Evolutionary conservation across 2,797 vertebrate species (phyloP).

Genomic region (Enteromius viviparus): DNA sequence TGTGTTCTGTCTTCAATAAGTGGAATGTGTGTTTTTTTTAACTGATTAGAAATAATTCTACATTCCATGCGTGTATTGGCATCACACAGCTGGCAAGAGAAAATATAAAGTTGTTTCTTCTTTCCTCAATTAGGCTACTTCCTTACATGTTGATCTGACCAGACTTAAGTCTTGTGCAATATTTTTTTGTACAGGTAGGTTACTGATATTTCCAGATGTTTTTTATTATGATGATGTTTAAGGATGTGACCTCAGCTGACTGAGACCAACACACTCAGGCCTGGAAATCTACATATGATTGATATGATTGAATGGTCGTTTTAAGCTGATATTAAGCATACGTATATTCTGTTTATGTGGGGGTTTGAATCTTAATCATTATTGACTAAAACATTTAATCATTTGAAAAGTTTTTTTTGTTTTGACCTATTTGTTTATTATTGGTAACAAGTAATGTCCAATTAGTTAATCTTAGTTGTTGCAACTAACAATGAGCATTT

Average conservation of each 20-base stretch:
- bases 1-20: neutral
- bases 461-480: neutral
- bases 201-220: conserved; percentile 12
- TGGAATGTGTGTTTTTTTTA: neutral
- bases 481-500: neutral
- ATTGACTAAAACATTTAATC: neutral
- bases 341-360: too few relatives aligned
- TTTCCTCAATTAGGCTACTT: neutral
- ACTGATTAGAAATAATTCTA: neutral
- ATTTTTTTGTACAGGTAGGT: conserved; percentile 18
- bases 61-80: neutral
- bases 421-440: neutral
- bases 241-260: conserved; percentile 10
- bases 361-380: neutral
- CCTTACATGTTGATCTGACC: neutral
- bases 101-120: neutral
- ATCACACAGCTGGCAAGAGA: neutral
- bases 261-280: neutral
- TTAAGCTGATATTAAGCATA: neutral
- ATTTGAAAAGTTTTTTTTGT: too few relatives aligned
- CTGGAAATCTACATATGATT: neutral
- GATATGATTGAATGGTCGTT: too few relatives aligned
- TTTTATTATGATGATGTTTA: conserved; percentile 9
- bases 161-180: neutral
- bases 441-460: neutral